phyloP scores from a whole-genome alignment of 2,797 vertebrate species.

The Coendou prehensilis region DNA sequence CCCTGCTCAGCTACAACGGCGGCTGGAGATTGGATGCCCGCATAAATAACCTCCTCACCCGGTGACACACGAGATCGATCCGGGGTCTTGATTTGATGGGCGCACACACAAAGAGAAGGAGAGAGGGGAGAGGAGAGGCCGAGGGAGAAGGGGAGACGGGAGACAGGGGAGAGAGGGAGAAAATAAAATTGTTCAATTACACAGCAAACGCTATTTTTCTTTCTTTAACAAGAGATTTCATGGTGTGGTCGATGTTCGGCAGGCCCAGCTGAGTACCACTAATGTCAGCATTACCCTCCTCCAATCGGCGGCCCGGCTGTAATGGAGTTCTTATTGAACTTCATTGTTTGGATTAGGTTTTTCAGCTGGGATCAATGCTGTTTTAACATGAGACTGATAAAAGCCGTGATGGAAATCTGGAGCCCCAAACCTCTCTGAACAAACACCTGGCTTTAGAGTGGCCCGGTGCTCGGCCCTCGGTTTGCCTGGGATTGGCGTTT shows the following conservation, averaged over 20 bases:
- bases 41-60: conserved; percentile 99
- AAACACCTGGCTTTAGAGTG: conserved; percentile 88
- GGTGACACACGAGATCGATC: conserved; percentile 97
- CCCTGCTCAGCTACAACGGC: conserved; percentile 98
- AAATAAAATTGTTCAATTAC: conserved; percentile 99
- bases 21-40: conserved; percentile 99
- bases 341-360: conserved; percentile 97
- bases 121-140: conserved; percentile 86
- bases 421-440: conserved; percentile 90
- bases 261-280: conserved; percentile 98
- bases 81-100: conserved; percentile 97
- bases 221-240: conserved; percentile 99
- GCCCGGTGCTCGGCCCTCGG: conserved; percentile 69
- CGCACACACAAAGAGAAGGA: conserved; percentile 95
- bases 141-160: conserved; percentile 85
- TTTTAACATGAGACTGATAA: conserved; percentile 96
- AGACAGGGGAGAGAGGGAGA: conserved; percentile 88
- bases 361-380: conserved; percentile 99
- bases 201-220: conserved; percentile 99
- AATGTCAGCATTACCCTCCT: conserved; percentile 96
- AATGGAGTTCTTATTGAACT: conserved; percentile 99
- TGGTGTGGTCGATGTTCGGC: conserved; percentile 96
- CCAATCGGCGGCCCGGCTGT: conserved; percentile 95
- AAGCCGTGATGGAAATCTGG: conserved; percentile 94
- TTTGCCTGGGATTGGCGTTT: conserved; percentile 76